Evolutionary conservation across 2,888 invertebrate species (phyloP).

Genomic region (Polyommatus icarus): DNA sequence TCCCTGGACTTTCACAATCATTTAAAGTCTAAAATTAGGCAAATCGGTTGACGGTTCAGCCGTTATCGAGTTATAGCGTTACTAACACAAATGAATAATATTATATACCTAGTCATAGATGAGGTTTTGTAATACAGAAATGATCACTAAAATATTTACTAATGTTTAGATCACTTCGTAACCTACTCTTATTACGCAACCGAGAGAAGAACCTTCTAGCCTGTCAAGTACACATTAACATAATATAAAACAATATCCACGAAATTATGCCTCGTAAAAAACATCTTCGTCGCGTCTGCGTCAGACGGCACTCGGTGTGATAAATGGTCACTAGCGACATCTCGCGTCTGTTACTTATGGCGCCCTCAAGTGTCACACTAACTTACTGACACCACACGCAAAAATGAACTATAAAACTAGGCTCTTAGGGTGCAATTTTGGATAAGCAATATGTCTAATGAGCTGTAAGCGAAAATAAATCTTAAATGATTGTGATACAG

Average conservation of each 20-base stretch:
- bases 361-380: conserved; percentile 63
- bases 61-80: no score
- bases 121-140: no score
- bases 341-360: conserved; percentile 72
- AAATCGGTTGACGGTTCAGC: no score
- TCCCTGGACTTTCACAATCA: no score
- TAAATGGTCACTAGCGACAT: conserved; percentile 71
- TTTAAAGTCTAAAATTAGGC: no score
- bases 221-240: conserved; percentile 14
- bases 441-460: background rate
- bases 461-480: conserved; percentile 36
- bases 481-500: conserved; percentile 35
- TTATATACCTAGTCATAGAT: no score
- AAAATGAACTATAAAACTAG: conserved; percentile 38
- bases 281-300: conserved; percentile 63
- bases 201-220: conserved; percentile 6
- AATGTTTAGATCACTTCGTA: no score
- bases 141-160: no score
- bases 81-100: no score
- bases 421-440: conserved; percentile 35
- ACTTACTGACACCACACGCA: conserved; percentile 31
- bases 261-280: conserved; percentile 54
- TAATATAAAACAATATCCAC: conserved; percentile 30
- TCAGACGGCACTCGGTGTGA: conserved; percentile 74
- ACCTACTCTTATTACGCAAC: background rate